phyloP scores from a whole-genome alignment of 2,888 invertebrate species.

The Hemaris fuciformis region DNA sequence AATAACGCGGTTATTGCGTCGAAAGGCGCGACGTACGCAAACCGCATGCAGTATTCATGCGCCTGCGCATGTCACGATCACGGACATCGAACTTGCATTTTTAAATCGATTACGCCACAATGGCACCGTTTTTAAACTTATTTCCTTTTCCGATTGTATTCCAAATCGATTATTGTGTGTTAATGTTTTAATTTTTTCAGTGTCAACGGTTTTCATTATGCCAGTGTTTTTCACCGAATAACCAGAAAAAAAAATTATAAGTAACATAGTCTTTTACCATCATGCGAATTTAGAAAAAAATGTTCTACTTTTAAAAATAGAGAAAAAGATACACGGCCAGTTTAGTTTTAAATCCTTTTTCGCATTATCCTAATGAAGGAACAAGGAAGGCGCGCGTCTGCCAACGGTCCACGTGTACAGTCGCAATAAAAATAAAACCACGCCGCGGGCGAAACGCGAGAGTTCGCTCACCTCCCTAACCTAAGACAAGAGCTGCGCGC shows the following conservation, averaged over 20 bases:
- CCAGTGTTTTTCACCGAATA: not conserved
- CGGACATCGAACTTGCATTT: slow-evolving; percentile 74
- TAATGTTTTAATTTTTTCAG: slow-evolving; percentile 40
- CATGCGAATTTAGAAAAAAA: too few relatives aligned
- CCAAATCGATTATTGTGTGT: slow-evolving; percentile 60
- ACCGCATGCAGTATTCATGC: slow-evolving; percentile 73
- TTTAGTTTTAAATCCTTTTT: not conserved
- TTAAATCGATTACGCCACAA: slow-evolving; percentile 68
- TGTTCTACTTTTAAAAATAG: slow-evolving; percentile 14
- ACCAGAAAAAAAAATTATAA: not conserved
- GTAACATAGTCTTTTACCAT: too few relatives aligned
- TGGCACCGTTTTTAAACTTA: slow-evolving; percentile 53
- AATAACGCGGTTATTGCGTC: slow-evolving; percentile 14
- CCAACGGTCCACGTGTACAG: slow-evolving; percentile 72
- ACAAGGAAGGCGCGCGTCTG: slow-evolving; percentile 50
- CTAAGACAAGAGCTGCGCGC: slow-evolving; percentile 76
- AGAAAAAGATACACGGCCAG: too few relatives aligned
- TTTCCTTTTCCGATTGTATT: slow-evolving; percentile 52
- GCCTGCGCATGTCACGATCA: slow-evolving; percentile 75
- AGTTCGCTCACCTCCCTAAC: slow-evolving; percentile 81
- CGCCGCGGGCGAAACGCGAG: slow-evolving; percentile 55
- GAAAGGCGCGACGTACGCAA: slow-evolving; percentile 33
- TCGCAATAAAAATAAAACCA: slow-evolving; percentile 80
- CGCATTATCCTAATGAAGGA: slow-evolving; percentile 34
- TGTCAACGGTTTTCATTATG: slow-evolving; percentile 25